Evolutionary conservation across 2,888 invertebrate genomes (phyloP), one percentile per base, ranked within the genome.

Genomic region (Amorpha juglandis): DNA sequence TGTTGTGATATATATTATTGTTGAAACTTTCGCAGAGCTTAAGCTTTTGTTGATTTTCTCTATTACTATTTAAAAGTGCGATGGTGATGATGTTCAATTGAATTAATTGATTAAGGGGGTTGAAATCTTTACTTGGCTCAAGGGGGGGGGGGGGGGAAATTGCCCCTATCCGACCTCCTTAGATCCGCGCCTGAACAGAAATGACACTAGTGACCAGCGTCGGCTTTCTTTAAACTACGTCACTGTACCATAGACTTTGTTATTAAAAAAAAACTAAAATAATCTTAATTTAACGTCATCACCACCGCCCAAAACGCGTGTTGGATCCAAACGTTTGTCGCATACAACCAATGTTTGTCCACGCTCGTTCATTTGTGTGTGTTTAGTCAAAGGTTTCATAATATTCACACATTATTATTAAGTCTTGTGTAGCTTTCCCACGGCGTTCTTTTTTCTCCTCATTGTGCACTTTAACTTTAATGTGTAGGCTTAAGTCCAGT

Each of bases 1-100:
- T 89, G 84, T 89, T 91, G 91, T 91, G 90, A 91, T 90, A 90
- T 86, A 84, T 78, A 71, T 76, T 76, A 75, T 64, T 64, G 64
- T 64, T 64, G 64, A 64, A 63, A 27, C 27, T 6, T 47, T 63
- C 47, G 45, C 27, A 33, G 33, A 63, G 86, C 88, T 87, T 87
- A 51, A 76, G 89, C 88, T 87, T 87, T 74, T 88, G 88, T 89
- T 89, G 87, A 82, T 81, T 84, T 82, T 42, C 27, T 45, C 27
- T 53, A 19, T 62, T 42, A 16, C 19, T 62, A 64, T 53, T 53
- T 65, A 47, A 19, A 16, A n/a, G 21, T 27, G 55, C 16, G 12
- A 19, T 14, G 27, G 48, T 65, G 47, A 47, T 33, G 33, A 4
- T n/a, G 47, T 85, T 72, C 82, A 81, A n/a, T 7, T 38, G n/a